Evolutionary conservation across 1,140 invertebrate genomes (phyloP).

Genomic region (Sogatella furcifera): DNA sequence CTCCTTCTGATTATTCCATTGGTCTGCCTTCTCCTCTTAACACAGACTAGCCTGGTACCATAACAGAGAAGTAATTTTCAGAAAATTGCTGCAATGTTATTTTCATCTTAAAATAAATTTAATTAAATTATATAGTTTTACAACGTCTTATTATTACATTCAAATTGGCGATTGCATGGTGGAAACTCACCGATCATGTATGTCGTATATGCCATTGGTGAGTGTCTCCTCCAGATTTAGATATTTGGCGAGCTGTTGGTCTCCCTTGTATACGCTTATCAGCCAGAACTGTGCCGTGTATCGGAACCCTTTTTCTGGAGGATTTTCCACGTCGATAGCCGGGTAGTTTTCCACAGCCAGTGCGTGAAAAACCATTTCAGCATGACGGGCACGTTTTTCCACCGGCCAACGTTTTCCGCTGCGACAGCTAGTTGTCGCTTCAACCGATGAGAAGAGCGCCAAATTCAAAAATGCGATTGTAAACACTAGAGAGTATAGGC

Average conservation of each 20-base stretch:
- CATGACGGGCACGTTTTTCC: slow-evolving; percentile 11
- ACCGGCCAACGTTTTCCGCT: slow-evolving; percentile 4
- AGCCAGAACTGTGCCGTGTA: slow-evolving; percentile 24
- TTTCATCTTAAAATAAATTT: too few species aligned
- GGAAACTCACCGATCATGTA: slow-evolving; percentile 17
- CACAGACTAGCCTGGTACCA: too few species aligned
- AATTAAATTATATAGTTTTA: too few species aligned
- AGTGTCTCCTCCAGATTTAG: slow-evolving; percentile 7
- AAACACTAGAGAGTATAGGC: too few species aligned
- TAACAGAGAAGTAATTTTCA: too few species aligned
- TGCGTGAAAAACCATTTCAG: slow-evolving; percentile 19
- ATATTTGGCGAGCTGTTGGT: slow-evolving; percentile 13
- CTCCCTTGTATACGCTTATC: slow-evolving; percentile 21
- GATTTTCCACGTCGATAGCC: neutral
- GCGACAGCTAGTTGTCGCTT: neutral
- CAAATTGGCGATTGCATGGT: too few species aligned
- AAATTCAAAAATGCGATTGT: too few species aligned
- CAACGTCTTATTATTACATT: too few species aligned
- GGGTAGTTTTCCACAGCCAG: slow-evolving; percentile 21
- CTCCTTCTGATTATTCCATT: too few species aligned
- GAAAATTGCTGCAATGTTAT: too few species aligned
- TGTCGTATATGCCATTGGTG: slow-evolving; percentile 20
- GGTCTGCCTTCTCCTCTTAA: too few species aligned
- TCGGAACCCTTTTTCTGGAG: neutral
- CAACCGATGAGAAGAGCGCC: too few species aligned